Conservation (phyloP, 2,888 invertebrate genomes). For the Euplexia lucipara region DNA sequence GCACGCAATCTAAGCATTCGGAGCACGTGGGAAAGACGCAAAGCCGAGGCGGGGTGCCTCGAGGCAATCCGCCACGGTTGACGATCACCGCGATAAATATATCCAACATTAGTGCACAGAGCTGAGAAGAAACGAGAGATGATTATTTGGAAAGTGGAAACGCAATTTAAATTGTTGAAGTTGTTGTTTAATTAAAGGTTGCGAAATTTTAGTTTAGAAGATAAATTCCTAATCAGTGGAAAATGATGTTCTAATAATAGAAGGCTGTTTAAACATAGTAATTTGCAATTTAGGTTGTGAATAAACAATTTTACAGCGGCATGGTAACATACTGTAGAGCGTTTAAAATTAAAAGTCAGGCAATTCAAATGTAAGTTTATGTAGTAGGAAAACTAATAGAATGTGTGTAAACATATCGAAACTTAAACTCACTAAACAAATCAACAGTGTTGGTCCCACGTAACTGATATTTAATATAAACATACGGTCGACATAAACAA, state of each 20-base stretch:
- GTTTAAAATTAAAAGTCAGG: slow-evolving; percentile 10
- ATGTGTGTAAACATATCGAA: slow-evolving; percentile 49
- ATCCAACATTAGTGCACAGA: slow-evolving; percentile 87
- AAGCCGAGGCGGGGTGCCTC: slow-evolving; percentile 84
- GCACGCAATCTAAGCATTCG: slow-evolving; percentile 90
- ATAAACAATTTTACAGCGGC: no score
- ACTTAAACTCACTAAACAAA: slow-evolving; percentile 56
- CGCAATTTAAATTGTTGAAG: slow-evolving; percentile 35
- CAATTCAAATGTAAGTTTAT: slow-evolving; percentile 42
- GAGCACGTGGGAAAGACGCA: slow-evolving; percentile 89
- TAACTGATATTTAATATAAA: slow-evolving; percentile 67
- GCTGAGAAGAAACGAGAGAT: slow-evolving; percentile 77
- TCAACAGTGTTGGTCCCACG: slow-evolving; percentile 56
- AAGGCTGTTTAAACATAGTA: not conserved
- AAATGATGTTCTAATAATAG: not conserved
- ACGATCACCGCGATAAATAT: slow-evolving; percentile 89
- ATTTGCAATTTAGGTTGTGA: slow-evolving; percentile 5
- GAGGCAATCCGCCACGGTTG: slow-evolving; percentile 86
- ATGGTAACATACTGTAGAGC: not conserved
- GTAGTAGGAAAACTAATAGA: slow-evolving; percentile 44
- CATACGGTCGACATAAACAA: slow-evolving; percentile 61
- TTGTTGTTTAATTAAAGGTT: slow-evolving; percentile 21
- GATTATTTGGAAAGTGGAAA: slow-evolving; percentile 49
- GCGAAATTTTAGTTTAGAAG: slow-evolving; percentile 1
- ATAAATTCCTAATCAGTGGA: slow-evolving; percentile 1